Evolutionary conservation across 2,888 invertebrate genomes (phyloP).

Genomic region (Nephrotoma flavescens): DNA sequence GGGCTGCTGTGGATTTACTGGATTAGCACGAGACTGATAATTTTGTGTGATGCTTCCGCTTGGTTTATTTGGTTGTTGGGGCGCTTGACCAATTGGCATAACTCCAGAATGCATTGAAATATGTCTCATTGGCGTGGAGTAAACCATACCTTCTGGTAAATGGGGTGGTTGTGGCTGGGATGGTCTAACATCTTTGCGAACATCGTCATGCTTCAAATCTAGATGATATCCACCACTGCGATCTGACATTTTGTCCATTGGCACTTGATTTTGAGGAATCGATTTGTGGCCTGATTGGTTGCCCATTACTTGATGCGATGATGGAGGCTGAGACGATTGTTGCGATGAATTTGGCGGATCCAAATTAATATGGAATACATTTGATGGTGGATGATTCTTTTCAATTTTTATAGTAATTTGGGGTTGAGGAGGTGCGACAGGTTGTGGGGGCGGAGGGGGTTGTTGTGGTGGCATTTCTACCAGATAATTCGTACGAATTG

Average conservation of each 20-base stretch:
- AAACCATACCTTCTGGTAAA: slow-evolving; percentile 26
- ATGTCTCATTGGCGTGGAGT: slow-evolving; percentile 25
- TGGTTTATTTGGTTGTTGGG: slow-evolving; percentile 48
- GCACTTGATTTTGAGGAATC: slow-evolving; percentile 22
- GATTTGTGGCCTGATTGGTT: slow-evolving; percentile 14
- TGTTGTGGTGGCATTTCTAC: slow-evolving; percentile 23
- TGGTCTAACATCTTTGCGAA: slow-evolving; percentile 10
- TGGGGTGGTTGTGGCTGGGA: slow-evolving; percentile 20
- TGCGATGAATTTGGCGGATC: slow-evolving; percentile 25
- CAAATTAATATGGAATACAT: slow-evolving; percentile 29
- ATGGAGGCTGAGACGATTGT: neutral
- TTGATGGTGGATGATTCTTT: slow-evolving; percentile 20
- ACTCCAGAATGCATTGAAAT: slow-evolving; percentile 27
- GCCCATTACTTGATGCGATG: slow-evolving; percentile 18
- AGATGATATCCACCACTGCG: slow-evolving; percentile 23
- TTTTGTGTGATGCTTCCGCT: slow-evolving; percentile 75
- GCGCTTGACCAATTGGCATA: slow-evolving; percentile 17
- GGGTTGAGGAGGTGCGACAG: slow-evolving; percentile 11
- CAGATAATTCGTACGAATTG: slow-evolving; percentile 27
- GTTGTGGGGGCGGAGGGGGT: slow-evolving; percentile 15
- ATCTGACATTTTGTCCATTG: slow-evolving; percentile 29
- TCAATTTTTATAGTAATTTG: slow-evolving; percentile 17
- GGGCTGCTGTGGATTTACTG: slow-evolving; percentile 19
- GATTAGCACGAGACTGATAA: slow-evolving; percentile 50
- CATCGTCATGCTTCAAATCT: slow-evolving; percentile 25